Evolutionary conservation across 2,113 vertebrate genomes (phyloP), one percentile per base, ranked within the genome.

Genomic region (Hippocampus barbouri): DNA sequence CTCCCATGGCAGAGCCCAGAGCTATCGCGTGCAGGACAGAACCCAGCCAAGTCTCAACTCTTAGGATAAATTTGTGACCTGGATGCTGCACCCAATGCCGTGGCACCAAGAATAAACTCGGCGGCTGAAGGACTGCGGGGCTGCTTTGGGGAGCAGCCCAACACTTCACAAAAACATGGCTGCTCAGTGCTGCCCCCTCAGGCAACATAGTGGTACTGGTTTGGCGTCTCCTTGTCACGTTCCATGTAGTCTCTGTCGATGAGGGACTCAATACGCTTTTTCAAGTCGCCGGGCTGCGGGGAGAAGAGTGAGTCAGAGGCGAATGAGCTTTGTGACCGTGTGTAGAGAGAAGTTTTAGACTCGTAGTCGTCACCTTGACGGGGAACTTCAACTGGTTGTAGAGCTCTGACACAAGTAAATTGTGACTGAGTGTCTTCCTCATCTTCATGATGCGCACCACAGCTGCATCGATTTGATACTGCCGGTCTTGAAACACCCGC

Each of bases 231-330:
- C 90, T 95, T 97, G 87, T 98, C 96, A 62, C 96, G 92, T 79
- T 99, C 96, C 97, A 99, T 98, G 86, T 97, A 98, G 91, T 98
- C 96, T 92, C 97, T 93, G 85, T 99, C 97, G 83, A 99, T 98
- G 69, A 98, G 95, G 14, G 97, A 98, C 88, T 98, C 97, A 11
- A 98, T 96, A 66, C 96, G 92, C 88, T 99, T 98, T 91, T 98
- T 98, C 88, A 98, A 91, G 80, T 98, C 97, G 69, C 95, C 96
- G 75, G 96, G 95, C 96, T 99, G 82, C 12, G 51, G 54, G 80
- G 41, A 73, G 41, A 60, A 60, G 38, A 68, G n/a, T 1, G 54
- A 68, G 40, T 51, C 18, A 60, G 18, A 65, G 15, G 7, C 2
- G 27, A 14, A 23, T 53, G 16, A 69, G 41, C 12, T 74, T 20